Evolutionary conservation across 2,113 vertebrate species (phyloP).

Genomic region (Pollimyrus isidori): DNA sequence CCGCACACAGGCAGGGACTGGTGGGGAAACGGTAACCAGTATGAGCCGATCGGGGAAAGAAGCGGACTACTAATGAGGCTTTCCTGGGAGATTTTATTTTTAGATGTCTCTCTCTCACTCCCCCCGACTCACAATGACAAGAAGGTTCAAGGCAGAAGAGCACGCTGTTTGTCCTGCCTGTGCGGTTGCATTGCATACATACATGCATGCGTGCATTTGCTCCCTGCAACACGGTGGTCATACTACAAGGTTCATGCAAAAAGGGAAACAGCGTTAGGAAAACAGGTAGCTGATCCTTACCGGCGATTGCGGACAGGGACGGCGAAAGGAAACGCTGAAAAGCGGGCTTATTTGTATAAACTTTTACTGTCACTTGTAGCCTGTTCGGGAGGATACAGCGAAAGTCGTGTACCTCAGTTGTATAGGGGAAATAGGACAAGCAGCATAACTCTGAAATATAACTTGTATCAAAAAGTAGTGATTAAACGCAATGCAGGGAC

Average conservation of each 20-base stretch:
- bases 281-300: not conserved
- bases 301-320: not conserved
- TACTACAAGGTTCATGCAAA: constrained; percentile 54
- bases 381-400: not conserved
- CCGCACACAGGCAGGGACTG: constrained; percentile 36
- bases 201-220: constrained; percentile 41
- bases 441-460: not conserved
- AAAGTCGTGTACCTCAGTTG: not conserved
- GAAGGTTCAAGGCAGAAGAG: constrained; percentile 50
- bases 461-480: not conserved
- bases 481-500: not conserved
- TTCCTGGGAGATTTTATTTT: constrained; percentile 29
- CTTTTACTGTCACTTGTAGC: not conserved
- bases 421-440: not conserved
- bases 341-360: not conserved
- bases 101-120: constrained; percentile 40
- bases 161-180: constrained; percentile 52
- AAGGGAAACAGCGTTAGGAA: constrained; percentile 42
- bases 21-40: constrained; percentile 24
- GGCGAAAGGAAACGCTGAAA: not conserved
- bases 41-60: constrained; percentile 5
- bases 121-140: constrained; percentile 31
- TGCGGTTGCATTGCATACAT: constrained; percentile 35
- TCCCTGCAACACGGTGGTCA: constrained; percentile 49
- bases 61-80: constrained; percentile 33